Evolutionary conservation across 2,888 invertebrate species (phyloP).

Genomic region (Cantharis nigra): DNA sequence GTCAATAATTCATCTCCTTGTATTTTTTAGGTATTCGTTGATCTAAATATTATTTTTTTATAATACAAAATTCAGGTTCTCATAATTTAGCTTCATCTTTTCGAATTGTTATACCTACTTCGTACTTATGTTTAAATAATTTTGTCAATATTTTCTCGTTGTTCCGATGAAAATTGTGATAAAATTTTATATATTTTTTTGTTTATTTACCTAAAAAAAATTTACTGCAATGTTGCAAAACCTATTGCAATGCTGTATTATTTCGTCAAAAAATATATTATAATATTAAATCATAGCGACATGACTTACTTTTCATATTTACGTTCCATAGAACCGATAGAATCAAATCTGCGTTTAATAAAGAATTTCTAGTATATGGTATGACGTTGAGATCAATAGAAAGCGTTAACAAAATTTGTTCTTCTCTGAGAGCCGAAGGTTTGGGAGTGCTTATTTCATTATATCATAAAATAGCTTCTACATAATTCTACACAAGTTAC

Average conservation of each 20-base stretch:
- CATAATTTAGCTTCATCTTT: not conserved
- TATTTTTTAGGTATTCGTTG: not conserved
- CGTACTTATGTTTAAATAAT: no score
- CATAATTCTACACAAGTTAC: no score
- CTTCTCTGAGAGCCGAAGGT: not conserved
- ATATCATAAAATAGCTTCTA: not conserved
- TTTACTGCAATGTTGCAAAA: no score
- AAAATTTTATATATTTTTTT: no score
- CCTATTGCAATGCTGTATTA: not conserved
- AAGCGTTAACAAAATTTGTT: not conserved
- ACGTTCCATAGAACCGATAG: not conserved
- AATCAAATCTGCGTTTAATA: not conserved
- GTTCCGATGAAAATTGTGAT: no score
- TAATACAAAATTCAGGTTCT: not conserved
- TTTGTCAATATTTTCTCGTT: no score
- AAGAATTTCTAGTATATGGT: not conserved
- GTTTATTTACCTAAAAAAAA: no score
- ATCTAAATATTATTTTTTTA: not conserved
- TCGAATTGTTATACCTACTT: not conserved
- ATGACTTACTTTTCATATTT: not conserved
- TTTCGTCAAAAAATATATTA: not conserved
- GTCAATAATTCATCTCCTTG: not conserved
- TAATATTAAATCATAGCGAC: not conserved
- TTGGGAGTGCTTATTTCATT: not conserved
- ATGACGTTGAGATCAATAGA: not conserved